phyloP scores from a whole-genome alignment of 2,113 vertebrate species.

The Mustela nigripes region DNA sequence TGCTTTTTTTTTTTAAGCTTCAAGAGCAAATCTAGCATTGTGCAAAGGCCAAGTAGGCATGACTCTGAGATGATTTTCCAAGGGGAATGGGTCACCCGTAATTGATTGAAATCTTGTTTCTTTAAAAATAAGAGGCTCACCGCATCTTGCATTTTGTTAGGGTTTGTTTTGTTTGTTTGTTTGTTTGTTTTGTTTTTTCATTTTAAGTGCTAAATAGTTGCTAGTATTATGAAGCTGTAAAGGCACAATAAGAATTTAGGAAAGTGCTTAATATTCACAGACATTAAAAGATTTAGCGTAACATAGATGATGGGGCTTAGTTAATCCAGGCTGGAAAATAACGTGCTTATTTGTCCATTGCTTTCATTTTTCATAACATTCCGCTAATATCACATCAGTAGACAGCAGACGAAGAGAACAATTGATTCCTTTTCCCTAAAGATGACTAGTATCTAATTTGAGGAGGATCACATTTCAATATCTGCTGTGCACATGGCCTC shows the following conservation, averaged over 20 bases:
- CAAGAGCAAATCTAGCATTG: neutral
- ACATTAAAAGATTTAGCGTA: slow-evolving; percentile 20
- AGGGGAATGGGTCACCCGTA: neutral
- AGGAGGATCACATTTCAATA: slow-evolving; percentile 70
- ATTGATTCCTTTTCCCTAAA: slow-evolving; percentile 75
- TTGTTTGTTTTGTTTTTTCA: slow-evolving; percentile 16
- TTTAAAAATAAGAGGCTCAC: slow-evolving; percentile 40
- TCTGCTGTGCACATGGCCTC: slow-evolving; percentile 36
- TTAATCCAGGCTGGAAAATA: slow-evolving; percentile 4
- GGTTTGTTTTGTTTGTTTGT: neutral
- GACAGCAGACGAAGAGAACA: slow-evolving; percentile 59
- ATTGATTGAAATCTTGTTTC: slow-evolving; percentile 58
- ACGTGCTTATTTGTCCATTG: neutral
- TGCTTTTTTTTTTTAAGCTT: neutral
- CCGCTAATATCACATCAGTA: slow-evolving; percentile 3
- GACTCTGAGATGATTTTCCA: neutral
- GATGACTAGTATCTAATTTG: slow-evolving; percentile 72
- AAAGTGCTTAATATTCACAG: neutral
- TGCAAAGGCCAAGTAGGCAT: neutral
- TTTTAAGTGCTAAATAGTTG: slow-evolving; percentile 45
- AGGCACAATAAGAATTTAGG: neutral
- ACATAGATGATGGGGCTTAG: neutral
- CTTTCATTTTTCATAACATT: slow-evolving; percentile 56
- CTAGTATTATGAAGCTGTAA: neutral
- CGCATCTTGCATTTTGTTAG: slow-evolving; percentile 13